Evolutionary conservation across 2,113 vertebrate species (phyloP), one percentile per base, ranked within the genome.

Genomic region (Nansenia antarctica): DNA sequence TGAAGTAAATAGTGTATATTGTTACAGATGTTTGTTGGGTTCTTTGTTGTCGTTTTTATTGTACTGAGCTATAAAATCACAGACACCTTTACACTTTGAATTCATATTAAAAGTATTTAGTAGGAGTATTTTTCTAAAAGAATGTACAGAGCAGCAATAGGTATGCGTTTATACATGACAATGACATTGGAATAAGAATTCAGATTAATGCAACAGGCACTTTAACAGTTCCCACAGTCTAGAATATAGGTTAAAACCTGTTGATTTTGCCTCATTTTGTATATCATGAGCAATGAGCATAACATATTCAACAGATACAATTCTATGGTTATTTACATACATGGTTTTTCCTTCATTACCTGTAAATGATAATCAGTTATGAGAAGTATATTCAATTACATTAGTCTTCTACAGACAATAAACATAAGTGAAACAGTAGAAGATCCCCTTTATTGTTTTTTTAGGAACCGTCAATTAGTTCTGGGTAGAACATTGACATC

Each of bases 301-400:
- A 29, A 30, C 12, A 60, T 11, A 20, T 34, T 7, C 9, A 29
- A 30, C 12, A 60, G 8, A 20, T 34, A 11, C 15, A 22, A 22
- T 55, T 26, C 5, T 60, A 31, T 5, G 0, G n/a, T 57, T 53
- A 53, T 53, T 9, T 53, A 26, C 55, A 32, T 53, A 32, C 55
- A 32, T 34, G 14, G 58, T 34, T 60, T 20, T 69, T 76, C 60
- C 58, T 71, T 67, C 24, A 58, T 67, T 54, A 55, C 31, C 1
- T 0, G 15, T 62, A 35, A 73, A 35, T 27, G 14, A 47, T 47
- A 9, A 15, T 24, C 7, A 4, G 6, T 31, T 59, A 59, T 8
- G 6, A 15, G 18, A 18, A n/a, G 11, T 47, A 7, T 6, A 22
- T n/a, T n/a, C n/a, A n/a, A n/a, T n/a, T 8, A 49, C n/a, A 5